Evolutionary conservation across 2,888 invertebrate genomes (phyloP).

Genomic region (Andrena camellia): DNA sequence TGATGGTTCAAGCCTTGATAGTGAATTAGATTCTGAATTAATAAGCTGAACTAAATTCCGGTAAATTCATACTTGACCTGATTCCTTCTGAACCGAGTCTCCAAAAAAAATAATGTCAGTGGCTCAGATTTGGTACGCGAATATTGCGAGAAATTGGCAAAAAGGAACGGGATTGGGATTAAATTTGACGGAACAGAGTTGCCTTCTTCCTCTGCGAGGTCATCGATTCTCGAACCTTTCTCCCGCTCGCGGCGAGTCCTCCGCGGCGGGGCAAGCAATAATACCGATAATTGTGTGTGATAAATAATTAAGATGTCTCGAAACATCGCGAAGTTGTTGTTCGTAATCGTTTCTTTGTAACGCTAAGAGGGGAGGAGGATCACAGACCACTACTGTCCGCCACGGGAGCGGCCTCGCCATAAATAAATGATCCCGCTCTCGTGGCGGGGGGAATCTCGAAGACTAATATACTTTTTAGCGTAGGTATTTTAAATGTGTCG

Average conservation of each 20-base stretch:
- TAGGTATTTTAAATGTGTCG: slow-evolving; percentile 58
- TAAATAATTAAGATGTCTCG: slow-evolving; percentile 43
- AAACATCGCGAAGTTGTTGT: slow-evolving; percentile 34
- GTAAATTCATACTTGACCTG: too few relatives aligned
- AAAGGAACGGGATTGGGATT: not conserved
- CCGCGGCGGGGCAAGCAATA: slow-evolving; percentile 57
- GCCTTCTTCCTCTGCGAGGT: slow-evolving; percentile 13
- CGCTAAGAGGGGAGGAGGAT: slow-evolving; percentile 13
- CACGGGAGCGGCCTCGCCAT: not conserved
- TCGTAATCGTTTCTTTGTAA: slow-evolving; percentile 50
- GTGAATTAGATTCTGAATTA: too few relatives aligned
- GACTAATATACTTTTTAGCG: slow-evolving; percentile 41
- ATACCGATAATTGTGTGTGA: slow-evolving; percentile 62
- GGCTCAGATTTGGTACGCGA: not conserved
- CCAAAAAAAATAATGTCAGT: not conserved
- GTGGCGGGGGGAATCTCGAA: slow-evolving; percentile 10
- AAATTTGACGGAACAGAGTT: not conserved
- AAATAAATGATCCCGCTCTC: not conserved
- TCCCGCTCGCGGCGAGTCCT: slow-evolving; percentile 29
- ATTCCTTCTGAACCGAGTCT: too few relatives aligned
- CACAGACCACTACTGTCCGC: not conserved
- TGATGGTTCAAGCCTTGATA: too few relatives aligned
- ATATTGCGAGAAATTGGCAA: not conserved
- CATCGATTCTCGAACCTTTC: slow-evolving; percentile 6
- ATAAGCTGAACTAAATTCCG: too few relatives aligned